Conservation (phyloP, 2,888 invertebrate genomes). For the Agriopis marginaria region DNA sequence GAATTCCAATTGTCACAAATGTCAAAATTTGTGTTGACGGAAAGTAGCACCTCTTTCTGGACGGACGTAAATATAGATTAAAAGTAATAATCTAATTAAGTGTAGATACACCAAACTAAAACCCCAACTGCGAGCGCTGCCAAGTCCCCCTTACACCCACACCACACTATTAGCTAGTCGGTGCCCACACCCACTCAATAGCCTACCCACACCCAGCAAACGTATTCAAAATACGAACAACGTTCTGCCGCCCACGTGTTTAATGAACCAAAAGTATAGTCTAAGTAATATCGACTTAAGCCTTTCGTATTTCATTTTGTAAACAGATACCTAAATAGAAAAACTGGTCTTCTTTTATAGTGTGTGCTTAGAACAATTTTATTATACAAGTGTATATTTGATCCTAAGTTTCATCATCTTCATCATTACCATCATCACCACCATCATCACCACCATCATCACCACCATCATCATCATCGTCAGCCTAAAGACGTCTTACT, state of each 20-base stretch:
- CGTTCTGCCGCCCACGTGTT: slow-evolving; percentile 13
- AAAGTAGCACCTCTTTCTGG: no score
- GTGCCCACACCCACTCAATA: not conserved
- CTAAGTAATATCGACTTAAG: not conserved
- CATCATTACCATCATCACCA: no score
- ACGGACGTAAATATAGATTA: not conserved
- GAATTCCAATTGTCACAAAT: no score
- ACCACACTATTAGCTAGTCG: not conserved
- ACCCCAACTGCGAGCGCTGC: not conserved
- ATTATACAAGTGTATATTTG: not conserved
- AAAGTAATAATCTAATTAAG: slow-evolving; percentile 15
- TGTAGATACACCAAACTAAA: slow-evolving; percentile 1
- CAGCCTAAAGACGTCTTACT: no score
- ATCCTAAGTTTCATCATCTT: not conserved
- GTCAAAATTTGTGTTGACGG: no score
- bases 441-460: no score
- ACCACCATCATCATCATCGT: no score
- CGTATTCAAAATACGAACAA: slow-evolving; percentile 11
- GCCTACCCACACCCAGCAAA: not conserved
- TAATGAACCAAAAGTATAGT: not conserved
- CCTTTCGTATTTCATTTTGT: not conserved
- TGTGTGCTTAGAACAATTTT: no score
- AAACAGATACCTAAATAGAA: no score
- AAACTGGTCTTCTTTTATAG: no score
- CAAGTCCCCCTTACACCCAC: slow-evolving; percentile 9